Conservation (phyloP, 2,888 invertebrate genomes). For the Drosophila leonis region DNA sequence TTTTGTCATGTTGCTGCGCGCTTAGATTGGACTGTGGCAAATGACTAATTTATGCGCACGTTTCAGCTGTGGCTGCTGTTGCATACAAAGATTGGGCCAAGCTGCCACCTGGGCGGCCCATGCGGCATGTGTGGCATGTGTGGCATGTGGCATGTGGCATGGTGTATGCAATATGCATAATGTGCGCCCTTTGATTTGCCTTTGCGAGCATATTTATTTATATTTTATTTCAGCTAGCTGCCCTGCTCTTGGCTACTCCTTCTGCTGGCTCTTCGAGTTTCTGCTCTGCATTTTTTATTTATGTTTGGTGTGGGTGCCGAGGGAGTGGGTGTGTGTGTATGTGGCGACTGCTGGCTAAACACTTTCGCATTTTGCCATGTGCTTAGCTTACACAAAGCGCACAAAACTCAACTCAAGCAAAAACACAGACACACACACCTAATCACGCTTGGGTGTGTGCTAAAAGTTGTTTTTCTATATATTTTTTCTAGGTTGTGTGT, state of each 20-base stretch:
- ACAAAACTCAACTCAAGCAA: conserved; percentile 36
- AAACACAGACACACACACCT: conserved; percentile 24
- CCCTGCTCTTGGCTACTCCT: not conserved
- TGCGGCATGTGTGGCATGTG: conserved; percentile 20
- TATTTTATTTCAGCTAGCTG: conserved; percentile 66
- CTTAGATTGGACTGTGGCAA: conserved; percentile 26
- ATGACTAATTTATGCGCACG: conserved; percentile 61
- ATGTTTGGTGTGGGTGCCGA: conserved; percentile 19
- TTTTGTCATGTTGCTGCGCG: not conserved
- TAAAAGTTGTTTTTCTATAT: conserved; percentile 37
- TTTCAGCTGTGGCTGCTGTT: conserved; percentile 57
- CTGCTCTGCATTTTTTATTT: conserved; percentile 67
- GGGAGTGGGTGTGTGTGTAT: not conserved
- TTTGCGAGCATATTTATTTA: conserved; percentile 72
- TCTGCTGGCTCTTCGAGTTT: conserved; percentile 31
- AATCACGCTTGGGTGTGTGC: conserved; percentile 42
- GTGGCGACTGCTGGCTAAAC: conserved; percentile 59
- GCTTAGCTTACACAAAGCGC: conserved; percentile 55
- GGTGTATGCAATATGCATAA: conserved; percentile 75
- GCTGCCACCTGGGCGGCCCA: conserved; percentile 37
- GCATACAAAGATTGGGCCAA: conserved; percentile 50
- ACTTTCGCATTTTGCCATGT: conserved; percentile 63
- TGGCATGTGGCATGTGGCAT: conserved; percentile 17
- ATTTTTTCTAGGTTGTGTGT: not conserved
- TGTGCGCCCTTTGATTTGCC: conserved; percentile 75